These are phyloP conservation scores for Lethrus apterus DNA, from an alignment of 1,140 invertebrate genomes.

Conservation along the genomic window DNA sequence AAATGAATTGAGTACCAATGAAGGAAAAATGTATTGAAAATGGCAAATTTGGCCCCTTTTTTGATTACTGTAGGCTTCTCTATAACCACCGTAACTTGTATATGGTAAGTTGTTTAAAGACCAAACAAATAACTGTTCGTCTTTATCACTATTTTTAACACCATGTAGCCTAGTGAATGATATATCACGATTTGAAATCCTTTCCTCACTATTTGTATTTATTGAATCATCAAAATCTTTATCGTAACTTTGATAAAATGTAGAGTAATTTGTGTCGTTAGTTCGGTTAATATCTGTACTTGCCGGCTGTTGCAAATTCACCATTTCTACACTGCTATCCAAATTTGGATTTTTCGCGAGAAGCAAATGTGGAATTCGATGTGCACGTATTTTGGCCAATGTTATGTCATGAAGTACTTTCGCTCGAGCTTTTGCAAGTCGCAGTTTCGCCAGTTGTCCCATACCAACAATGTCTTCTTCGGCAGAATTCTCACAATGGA, in stretches of 20 bases:
- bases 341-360: slow-evolving; percentile 3
- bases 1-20: too few relatives aligned
- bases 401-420: too few relatives aligned
- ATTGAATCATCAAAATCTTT: background rate
- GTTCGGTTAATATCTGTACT: background rate
- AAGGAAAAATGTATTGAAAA: too few relatives aligned
- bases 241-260: background rate
- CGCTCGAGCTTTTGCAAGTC: too few relatives aligned
- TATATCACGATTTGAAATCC: slow-evolving; percentile 5
- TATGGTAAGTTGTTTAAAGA: slow-evolving; percentile 17
- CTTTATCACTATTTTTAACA: slow-evolving; percentile 10
- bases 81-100: too few relatives aligned
- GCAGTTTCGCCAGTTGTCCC: too few relatives aligned
- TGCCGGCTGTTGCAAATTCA: background rate
- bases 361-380: background rate
- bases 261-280: background rate
- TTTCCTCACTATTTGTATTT: background rate
- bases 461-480: too few relatives aligned
- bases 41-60: too few relatives aligned
- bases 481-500: too few relatives aligned
- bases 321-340: background rate
- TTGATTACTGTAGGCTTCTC: too few relatives aligned
- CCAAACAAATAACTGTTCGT: slow-evolving; percentile 18
- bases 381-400: too few relatives aligned
- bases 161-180: background rate